phyloP scores from a whole-genome alignment of 2,888 invertebrate species.

The Caenorhabditis afra region DNA sequence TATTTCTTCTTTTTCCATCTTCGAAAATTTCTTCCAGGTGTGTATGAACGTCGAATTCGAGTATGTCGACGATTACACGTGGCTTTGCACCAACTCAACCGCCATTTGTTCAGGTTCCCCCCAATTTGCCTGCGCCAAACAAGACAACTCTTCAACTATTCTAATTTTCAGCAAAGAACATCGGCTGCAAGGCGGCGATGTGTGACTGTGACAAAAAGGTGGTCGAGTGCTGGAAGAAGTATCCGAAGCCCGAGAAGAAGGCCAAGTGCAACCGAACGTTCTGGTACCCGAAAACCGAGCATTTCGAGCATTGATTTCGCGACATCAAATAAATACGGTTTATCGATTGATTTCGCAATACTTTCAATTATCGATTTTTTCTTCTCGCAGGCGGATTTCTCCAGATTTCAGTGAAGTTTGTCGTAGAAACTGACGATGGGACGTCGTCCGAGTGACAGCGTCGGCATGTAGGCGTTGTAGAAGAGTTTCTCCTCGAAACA shows the following conservation, averaged over 20 bases:
- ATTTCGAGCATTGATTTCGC: constrained; percentile 52
- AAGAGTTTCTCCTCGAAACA: constrained; percentile 44
- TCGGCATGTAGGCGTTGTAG: constrained; percentile 53
- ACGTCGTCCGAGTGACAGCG: constrained; percentile 43
- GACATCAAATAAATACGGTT: no score
- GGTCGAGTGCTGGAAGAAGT: constrained; percentile 75
- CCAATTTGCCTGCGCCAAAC: no score
- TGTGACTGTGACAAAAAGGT: constrained; percentile 75
- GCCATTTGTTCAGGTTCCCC: constrained; percentile 66
- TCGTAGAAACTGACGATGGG: constrained; percentile 55
- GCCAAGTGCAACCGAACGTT: constrained; percentile 60
- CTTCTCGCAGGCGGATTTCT: no score
- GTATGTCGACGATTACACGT: constrained; percentile 74
- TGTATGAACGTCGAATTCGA: constrained; percentile 76
- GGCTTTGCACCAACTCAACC: constrained; percentile 66
- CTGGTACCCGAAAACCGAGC: constrained; percentile 34
- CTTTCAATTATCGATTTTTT: constrained; percentile 8
- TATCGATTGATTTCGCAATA: constrained; percentile 2
- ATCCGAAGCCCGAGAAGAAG: constrained; percentile 68
- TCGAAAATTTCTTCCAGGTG: constrained; percentile 37
- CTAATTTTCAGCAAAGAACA: constrained; percentile 49
- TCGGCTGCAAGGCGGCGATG: constrained; percentile 71
- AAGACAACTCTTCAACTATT: no score
- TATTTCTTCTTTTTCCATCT: not conserved
- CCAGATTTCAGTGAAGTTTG: constrained; percentile 43